Evolutionary conservation across 2,888 invertebrate genomes (phyloP).

Genomic region (Hemithea aestivaria): DNA sequence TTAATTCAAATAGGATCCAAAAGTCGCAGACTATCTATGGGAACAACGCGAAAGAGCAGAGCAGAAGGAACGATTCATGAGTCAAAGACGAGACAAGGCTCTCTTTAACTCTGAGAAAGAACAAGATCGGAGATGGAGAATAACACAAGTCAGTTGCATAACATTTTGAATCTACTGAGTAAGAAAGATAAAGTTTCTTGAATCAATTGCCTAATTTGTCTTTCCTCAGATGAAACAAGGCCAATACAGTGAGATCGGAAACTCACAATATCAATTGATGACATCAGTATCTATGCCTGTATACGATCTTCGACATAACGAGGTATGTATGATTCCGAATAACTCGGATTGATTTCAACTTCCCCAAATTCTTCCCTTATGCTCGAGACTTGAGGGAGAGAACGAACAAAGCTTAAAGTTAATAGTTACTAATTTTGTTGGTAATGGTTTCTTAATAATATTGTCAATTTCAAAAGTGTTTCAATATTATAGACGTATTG

Average conservation of each 20-base stretch:
- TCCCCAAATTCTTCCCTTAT: conserved; percentile 13
- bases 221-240: conserved; percentile 77
- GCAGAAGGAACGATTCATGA: conserved; percentile 86
- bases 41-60: conserved; percentile 89
- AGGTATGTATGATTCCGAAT: conserved; percentile 79
- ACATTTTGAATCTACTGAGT: neutral
- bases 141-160: conserved; percentile 54
- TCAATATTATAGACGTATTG: too few species aligned
- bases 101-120: conserved; percentile 82
- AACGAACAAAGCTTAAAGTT: conserved; percentile 10
- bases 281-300: conserved; percentile 96
- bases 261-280: conserved; percentile 88
- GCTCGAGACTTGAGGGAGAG: conserved; percentile 14
- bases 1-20: conserved; percentile 82
- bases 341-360: conserved; percentile 4
- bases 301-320: conserved; percentile 91
- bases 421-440: too few species aligned
- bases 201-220: too few species aligned
- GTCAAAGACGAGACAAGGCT: conserved; percentile 80
- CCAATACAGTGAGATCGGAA: conserved; percentile 80
- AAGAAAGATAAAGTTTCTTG: too few species aligned
- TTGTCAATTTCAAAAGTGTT: too few species aligned
- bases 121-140: conserved; percentile 79
- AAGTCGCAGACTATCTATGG: conserved; percentile 95
- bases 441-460: too few species aligned